phyloP scores from a whole-genome alignment of 2,797 vertebrate genomes.

The Momotus momota region DNA sequence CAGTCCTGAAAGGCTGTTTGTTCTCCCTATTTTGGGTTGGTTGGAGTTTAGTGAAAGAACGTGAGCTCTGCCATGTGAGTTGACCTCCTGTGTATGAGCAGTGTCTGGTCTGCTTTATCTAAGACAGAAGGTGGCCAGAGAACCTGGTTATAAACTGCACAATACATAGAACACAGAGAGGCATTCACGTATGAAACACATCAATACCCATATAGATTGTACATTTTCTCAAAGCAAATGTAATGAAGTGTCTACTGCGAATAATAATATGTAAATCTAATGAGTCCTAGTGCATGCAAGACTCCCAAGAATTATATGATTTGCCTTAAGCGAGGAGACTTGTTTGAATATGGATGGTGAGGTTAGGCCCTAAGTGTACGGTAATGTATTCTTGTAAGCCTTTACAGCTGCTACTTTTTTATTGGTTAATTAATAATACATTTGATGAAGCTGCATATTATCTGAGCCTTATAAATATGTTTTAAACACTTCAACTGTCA shows the following conservation, averaged over 20 bases:
- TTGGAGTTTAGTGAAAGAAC: background rate
- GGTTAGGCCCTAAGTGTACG: constrained; percentile 17
- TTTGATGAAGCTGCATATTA: background rate
- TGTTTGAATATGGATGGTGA: constrained; percentile 51
- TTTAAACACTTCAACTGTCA: background rate
- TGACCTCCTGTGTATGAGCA: background rate
- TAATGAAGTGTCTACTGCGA: constrained; percentile 48
- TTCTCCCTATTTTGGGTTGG: background rate
- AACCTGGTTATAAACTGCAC: background rate
- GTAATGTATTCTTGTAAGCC: constrained; percentile 19
- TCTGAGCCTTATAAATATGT: background rate
- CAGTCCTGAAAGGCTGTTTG: background rate
- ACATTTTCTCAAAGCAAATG: constrained; percentile 34
- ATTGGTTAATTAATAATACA: constrained; percentile 36
- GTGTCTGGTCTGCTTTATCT: background rate
- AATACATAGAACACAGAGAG: background rate
- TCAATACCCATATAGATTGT: background rate
- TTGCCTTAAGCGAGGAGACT: constrained; percentile 22
- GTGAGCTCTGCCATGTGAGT: background rate
- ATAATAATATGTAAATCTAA: constrained; percentile 61
- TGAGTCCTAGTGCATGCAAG: constrained; percentile 11
- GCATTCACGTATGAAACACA: background rate
- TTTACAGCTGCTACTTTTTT: constrained; percentile 16
- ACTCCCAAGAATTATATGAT: constrained; percentile 29
- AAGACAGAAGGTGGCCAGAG: background rate